Evolutionary conservation across 1,140 invertebrate genomes (phyloP), one percentile per base, ranked within the genome.

Genomic region (Sitobion miscanthi): DNA sequence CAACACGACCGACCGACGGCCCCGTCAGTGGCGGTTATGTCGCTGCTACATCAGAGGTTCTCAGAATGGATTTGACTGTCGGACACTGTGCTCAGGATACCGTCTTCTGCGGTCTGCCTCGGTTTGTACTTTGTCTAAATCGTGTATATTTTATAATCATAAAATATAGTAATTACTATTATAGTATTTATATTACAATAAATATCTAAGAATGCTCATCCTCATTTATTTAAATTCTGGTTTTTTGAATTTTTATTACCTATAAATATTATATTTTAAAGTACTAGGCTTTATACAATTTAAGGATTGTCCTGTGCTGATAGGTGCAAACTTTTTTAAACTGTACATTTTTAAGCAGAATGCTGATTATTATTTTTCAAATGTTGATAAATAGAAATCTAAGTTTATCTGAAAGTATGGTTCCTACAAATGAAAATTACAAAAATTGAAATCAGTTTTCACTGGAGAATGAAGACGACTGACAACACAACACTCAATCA

Each of bases 1-100:
- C 42, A 38, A 11, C 35, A 38, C 54, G 30, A 38, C 52, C 4
- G 85, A 30, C 25, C 85, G 25, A 85, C 23, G 83, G 23, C 23
- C 21, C 38, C 17, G 45, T 45, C 85, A 47, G 85, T 87, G 85
- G 85, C 14, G 85, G 85, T 30, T 30, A 30, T 38, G 52, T 54
- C 47, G 87, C 23, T n/a, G n/a, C 52, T 38, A 54, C 45, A 45
- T 42, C 89, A 69, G 90, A 69, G 42, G 54, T 91, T 91, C 54
- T 91, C 62, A 91, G 57, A 91, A 77, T 45, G 38, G 54, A 91
- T 91, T 91, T 35, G 45, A 69, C 7, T 45, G 35, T 86, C 25
- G 7, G 42, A 45, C 38, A 9, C 7, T 83, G 21, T 83, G 82
- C 20, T 23, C 7, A 35, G 83, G 38, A 85, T 45, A 45, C n/a